Base-by-base conservation (phyloP, 2,797 vertebrate species). In the Aotus griseimembra region DNA sequence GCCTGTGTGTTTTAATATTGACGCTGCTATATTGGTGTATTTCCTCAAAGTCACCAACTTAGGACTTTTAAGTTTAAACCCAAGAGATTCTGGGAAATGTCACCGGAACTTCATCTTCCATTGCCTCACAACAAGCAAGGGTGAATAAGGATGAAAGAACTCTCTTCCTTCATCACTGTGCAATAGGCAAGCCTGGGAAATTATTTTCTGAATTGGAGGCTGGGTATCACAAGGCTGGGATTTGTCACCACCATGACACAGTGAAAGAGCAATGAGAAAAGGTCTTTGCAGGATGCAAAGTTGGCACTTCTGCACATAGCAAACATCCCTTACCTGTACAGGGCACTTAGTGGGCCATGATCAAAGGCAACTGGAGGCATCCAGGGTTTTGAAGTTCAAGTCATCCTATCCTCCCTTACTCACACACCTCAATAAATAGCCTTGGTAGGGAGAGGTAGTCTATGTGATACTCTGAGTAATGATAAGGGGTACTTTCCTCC, bases 381-480 rank as follows among this genome's bases (percentile, higher is more conserved):
- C 46, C 28, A 86, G 9, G 41, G 39, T 88, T 95, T 97, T 92
- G 85, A 85, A 83, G 75, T 88, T 96, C 36, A 70, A 83, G 93
- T 81, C 24, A 58, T 46, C 12, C 48, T 86, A 36, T 87, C 72
- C 84, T 77, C 5, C 76, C 64, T 41, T 72, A 52, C 36, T 96
- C 76, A 80, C 46, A 77, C 13, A 75, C 88, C 93, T 96, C 57
- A 88, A 50, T 88, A 91, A 97, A 93, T 19, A 96, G 44, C 46
- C 4, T 46, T 41, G 41, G 96, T 96, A 36, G 30, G 44, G 73
- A 97, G 81, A 70, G 12, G 44, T 50, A 76, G 33, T 17, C 55
- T 90, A 76, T 85, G 90, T 44, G 36, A 80, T 85, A 97, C 96
- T 96, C 83, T 44, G 96, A 88, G 57, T 58, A 95, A 64, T 85